A percentile compares a stretch with the other conserved stretches of the same genome.
Evolutionary conservation across 1,140 invertebrate species (phyloP).

Genomic region (Philaenus spumarius): DNA sequence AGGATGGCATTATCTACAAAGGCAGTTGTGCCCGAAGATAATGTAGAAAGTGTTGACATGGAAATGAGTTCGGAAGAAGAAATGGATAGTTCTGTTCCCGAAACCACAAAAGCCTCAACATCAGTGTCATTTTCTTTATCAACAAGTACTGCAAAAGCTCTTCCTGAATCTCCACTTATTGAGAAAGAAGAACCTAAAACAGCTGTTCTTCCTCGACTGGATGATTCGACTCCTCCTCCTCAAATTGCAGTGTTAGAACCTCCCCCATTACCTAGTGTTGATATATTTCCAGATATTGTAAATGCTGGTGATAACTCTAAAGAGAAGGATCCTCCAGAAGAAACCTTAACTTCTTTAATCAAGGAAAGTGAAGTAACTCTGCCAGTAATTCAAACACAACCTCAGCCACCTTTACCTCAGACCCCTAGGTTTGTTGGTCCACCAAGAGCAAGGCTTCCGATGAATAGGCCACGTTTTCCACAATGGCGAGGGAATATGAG

Average conservation of each 20-base stretch:
- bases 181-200: conserved; percentile 14
- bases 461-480: no score
- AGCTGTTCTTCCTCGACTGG: neutral
- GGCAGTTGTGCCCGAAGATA: conserved; percentile 38
- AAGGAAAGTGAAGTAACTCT: no score
- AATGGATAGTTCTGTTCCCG: conserved; percentile 13
- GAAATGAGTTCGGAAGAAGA: conserved; percentile 63
- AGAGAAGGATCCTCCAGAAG: no score
- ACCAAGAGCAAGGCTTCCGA: no score
- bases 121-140: conserved; percentile 7
- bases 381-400: no score
- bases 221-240: conserved; percentile 4
- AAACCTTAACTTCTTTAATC: no score
- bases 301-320: neutral
- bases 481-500: neutral
- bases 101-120: conserved; percentile 4
- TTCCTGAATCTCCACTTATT: conserved; percentile 6
- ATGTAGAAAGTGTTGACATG: conserved; percentile 61
- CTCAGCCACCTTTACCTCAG: no score
- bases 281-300: conserved; percentile 8
- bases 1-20: conserved; percentile 5
- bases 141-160: neutral
- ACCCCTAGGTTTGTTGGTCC: no score
- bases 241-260: neutral
- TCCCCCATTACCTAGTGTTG: neutral